phyloP scores from a whole-genome alignment of 2,113 vertebrate genomes.

The Capra hircus region DNA sequence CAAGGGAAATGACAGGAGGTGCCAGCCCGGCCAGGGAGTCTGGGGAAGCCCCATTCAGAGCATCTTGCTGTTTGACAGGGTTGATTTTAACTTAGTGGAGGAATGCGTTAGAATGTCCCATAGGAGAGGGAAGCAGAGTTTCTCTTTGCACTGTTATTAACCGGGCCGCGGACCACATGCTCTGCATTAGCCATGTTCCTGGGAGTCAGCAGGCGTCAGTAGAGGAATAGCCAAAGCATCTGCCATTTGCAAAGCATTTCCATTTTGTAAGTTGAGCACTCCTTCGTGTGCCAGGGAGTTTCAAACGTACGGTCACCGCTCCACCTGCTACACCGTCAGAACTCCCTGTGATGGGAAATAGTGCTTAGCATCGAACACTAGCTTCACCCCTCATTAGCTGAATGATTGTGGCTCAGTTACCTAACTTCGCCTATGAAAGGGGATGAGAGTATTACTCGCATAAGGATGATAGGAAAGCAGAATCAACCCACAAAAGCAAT shows the following conservation, averaged over 20 bases:
- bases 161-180: not conserved
- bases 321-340: not conserved
- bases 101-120: conserved; percentile 45
- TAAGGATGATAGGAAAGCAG: not conserved
- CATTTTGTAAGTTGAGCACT: not conserved
- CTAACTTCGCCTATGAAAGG: not conserved
- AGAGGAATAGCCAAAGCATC: conserved; percentile 41
- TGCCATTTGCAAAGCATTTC: not conserved
- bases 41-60: conserved; percentile 54
- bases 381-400: not conserved
- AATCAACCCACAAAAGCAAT: not conserved
- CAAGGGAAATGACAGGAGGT: conserved; percentile 64
- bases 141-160: conserved; percentile 60
- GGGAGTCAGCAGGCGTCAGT: conserved; percentile 68
- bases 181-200: conserved; percentile 42
- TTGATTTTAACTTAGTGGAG: conserved; percentile 58
- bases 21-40: conserved; percentile 63
- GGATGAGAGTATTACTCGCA: not conserved
- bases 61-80: conserved; percentile 59
- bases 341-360: not conserved
- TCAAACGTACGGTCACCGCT: not conserved
- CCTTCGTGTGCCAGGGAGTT: not conserved
- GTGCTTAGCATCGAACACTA: rapidly evolving
- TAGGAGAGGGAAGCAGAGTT: conserved; percentile 35
- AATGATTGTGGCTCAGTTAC: not conserved